Base-by-base conservation (phyloP, 2,888 invertebrate genomes). In the Rhagonycha fulva region DNA sequence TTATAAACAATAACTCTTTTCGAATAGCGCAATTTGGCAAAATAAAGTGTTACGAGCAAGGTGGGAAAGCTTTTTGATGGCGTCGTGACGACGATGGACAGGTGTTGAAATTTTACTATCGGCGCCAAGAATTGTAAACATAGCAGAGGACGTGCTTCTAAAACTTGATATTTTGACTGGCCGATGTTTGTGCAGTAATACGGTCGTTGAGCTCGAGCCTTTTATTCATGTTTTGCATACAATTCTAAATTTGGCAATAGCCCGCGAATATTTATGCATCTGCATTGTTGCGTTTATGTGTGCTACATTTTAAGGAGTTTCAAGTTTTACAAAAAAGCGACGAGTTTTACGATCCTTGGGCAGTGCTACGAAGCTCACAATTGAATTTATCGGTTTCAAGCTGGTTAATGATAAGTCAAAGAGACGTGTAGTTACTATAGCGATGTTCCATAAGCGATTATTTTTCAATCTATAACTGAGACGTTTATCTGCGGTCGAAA, bases 31-130 rank as follows among this genome's bases (percentile, higher is more conserved):
- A 70, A 76, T 72, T 74, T 69, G 62, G 74, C 72, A 72, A 68
- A 72, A 72, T 72, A 61, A 68, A 61, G 68, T 19, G 67, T 66
- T 74, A 62, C 62, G 69, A 30, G 68, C 66, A 71, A 72, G 67
- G 77, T 72, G 74, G 69, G 69, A 71, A 74, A 68, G 75, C 66
- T 71, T 71, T 72, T 75, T 80, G 82, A 80, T 81, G 78, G 76
- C 72, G 74, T 62, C 78, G 73, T 82, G 82, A 82, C 81, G 80
- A 75, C 78, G 75, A 75, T 73, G 69, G 78, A 78, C 82, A 82
- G 82, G 82, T 82, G 82, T 81, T 78, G 82, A 82, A 82, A 80
- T 78, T 81, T 80, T 82, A 81, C 80, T 77, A 71, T 77, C 80
- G 82, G 82, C 82, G 82, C 82, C 82, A 78, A 77, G 72, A 76